These are phyloP conservation scores for Seriola aureovittata DNA, from an alignment of 2,113 vertebrate genomes.

Conservation along the genomic window DNA sequence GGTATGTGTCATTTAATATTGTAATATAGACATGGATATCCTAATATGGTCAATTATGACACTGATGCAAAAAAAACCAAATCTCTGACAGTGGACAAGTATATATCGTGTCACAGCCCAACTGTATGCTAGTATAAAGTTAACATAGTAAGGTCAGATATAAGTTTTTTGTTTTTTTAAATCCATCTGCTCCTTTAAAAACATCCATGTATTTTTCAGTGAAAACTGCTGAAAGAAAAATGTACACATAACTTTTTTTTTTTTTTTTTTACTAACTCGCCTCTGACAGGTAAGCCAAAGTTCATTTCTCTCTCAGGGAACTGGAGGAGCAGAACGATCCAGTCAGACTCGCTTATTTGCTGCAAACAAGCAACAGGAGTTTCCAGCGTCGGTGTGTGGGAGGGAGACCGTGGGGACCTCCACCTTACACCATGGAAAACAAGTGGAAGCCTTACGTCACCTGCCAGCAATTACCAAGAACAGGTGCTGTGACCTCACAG, in stretches of 20 bases:
- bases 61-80: too few species aligned
- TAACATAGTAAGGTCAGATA: too few species aligned
- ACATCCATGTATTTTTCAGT: too few species aligned
- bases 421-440: constrained; percentile 69
- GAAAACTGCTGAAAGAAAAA: not conserved
- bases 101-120: too few species aligned
- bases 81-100: too few species aligned
- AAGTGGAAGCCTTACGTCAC: constrained; percentile 65
- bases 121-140: too few species aligned
- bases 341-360: constrained; percentile 41
- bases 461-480: constrained; percentile 69
- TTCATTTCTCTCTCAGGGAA: constrained; percentile 15
- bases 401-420: constrained; percentile 3
- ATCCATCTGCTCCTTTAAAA: too few species aligned
- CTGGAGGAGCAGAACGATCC: constrained; percentile 11
- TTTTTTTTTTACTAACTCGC: not conserved
- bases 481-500: constrained; percentile 79
- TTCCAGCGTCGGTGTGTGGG: constrained; percentile 6
- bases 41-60: too few species aligned
- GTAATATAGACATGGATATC: too few species aligned
- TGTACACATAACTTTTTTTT: too few species aligned
- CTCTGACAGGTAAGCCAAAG: not conserved
- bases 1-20: too few species aligned
- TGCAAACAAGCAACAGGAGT: constrained; percentile 32
- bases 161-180: too few species aligned